Evolutionary conservation across 1,140 invertebrate genomes (phyloP).

Genomic region (Campoletis sonorensis): DNA sequence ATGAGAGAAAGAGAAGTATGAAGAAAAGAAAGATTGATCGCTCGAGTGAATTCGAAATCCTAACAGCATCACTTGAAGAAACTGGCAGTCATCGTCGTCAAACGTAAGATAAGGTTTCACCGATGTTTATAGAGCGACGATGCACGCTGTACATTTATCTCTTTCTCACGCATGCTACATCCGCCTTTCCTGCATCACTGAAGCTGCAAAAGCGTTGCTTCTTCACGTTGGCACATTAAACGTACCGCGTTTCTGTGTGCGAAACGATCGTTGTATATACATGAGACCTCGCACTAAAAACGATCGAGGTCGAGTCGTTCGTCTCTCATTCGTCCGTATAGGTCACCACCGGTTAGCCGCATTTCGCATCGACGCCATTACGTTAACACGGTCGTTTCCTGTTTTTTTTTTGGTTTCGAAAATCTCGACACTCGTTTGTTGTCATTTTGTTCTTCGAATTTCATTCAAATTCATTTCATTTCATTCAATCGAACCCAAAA

Average conservation of each 20-base stretch:
- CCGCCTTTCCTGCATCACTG: slow-evolving; percentile 9
- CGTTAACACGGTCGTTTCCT: neutral
- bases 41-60: slow-evolving; percentile 20
- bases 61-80: neutral
- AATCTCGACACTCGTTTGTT: neutral
- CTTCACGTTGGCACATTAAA: neutral
- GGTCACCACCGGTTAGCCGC: slow-evolving; percentile 64
- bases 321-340: slow-evolving; percentile 50
- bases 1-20: neutral
- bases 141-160: neutral
- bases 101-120: neutral
- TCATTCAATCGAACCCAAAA: too few relatives aligned
- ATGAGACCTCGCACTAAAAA: slow-evolving; percentile 63
- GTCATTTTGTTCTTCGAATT: too few relatives aligned
- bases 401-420: slow-evolving; percentile 22
- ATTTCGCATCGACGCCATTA: slow-evolving; percentile 54
- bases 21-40: neutral
- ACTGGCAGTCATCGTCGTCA: neutral
- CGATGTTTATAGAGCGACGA: slow-evolving; percentile 9
- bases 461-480: too few relatives aligned
- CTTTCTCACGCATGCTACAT: neutral
- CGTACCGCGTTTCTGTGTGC: neutral
- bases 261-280: slow-evolving; percentile 2
- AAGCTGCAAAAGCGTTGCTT: slow-evolving; percentile 8
- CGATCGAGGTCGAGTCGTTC: slow-evolving; percentile 67